Base-by-base conservation (phyloP, 2,888 invertebrate genomes). In the Lasioglossum lativentre region DNA sequence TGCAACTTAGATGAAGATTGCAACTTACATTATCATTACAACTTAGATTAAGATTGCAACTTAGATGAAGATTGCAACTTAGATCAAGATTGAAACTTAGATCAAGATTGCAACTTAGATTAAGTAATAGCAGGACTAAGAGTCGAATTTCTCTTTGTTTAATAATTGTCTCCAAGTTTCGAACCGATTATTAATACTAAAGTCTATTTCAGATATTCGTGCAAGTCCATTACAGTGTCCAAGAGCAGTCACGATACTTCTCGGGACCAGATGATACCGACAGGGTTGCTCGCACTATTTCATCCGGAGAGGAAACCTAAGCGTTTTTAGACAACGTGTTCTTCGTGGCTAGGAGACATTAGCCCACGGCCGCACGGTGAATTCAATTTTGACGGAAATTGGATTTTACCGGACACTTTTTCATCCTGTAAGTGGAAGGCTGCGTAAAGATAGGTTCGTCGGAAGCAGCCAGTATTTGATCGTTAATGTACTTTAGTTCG, bases 331-430 rank as follows among this genome's bases (percentile, higher is more conserved):
- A 30, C 72, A 27, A 16, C n/a, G 34, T 34, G 70, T 52, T 16
- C 56, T n/a, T 47, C 52, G 70, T 70, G 27, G 52, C n/a, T 68
- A n/a, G 38, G 77, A 56, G 56, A 77, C 84, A 74, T 83, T 83
- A 83, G 68, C 45, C 16, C n/a, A 68, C 30, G 66, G 83, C 56
- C 56, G 30, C 27, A 45, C 40, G 73, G 84, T 34, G 75, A 70
- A 83, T 74, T 83, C 68, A 83, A 77, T 83, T 83, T 73, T 73
- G 38, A 40, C 40, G 66, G 68, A 83, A 83, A 77, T 83, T 56
- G 34, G 72, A 75, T 72, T 72, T 38, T 30, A 34, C 34, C 47
- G 19, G 16, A 42, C 19, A 66, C 38, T 23, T 47, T 59, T 70
- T 52, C n/a, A 34, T 38, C 10, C 8, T 16, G 52, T 38, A 10